These are phyloP conservation scores for Zaprionus lachaisei DNA, from an alignment of 1,140 invertebrate genomes.

Conservation along the genomic window DNA sequence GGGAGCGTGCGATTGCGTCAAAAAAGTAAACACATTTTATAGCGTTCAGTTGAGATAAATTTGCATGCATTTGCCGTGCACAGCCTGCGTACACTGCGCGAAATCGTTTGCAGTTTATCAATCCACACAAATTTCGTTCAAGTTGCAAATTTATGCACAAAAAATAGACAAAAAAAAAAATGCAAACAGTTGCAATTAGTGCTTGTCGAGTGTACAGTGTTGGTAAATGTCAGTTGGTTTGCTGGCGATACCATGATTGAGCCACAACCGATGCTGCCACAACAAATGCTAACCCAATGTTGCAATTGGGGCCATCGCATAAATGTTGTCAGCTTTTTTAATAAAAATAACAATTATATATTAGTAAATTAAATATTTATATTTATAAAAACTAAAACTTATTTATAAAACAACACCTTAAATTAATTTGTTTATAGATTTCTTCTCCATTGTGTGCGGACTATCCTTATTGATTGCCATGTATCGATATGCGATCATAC, in stretches of 20 bases:
- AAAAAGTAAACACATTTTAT: conserved; percentile 62
- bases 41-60: conserved; percentile 33
- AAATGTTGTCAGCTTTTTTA: too few relatives aligned
- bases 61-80: conserved; percentile 26
- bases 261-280: background rate
- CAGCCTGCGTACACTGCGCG: conserved; percentile 14
- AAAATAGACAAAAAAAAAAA: background rate
- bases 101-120: conserved; percentile 16
- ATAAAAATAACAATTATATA: background rate
- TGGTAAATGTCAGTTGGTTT: background rate
- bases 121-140: background rate
- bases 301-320: too few relatives aligned
- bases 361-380: background rate
- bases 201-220: background rate
- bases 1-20: conserved; percentile 20
- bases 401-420: background rate
- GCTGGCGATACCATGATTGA: background rate
- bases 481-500: background rate
- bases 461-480: background rate
- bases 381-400: too few relatives aligned
- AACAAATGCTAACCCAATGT: background rate
- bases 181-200: conserved; percentile 6
- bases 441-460: background rate
- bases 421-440: background rate
- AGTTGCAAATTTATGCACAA: conserved; percentile 1